Conservation (phyloP, 2,113 vertebrate genomes). For the Phyllostomus hastatus region DNA sequence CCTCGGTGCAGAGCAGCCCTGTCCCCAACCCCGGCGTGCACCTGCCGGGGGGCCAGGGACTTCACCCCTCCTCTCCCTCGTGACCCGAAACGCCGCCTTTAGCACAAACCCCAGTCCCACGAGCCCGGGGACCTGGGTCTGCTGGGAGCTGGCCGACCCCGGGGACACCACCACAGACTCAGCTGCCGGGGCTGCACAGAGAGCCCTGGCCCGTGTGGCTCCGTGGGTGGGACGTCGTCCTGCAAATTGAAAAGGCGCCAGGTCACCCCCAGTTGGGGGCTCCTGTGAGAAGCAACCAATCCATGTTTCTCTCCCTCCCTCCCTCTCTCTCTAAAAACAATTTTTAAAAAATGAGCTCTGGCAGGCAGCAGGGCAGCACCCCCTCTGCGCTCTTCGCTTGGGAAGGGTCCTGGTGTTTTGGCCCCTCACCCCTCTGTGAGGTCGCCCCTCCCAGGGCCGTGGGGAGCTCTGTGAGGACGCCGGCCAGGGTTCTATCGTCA, state of each 20-base stretch:
- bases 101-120: neutral
- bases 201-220: neutral
- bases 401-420: neutral
- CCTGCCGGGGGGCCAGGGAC: fast-evolving
- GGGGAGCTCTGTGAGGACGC: neutral
- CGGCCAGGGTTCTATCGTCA: neutral
- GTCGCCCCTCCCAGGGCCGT: neutral
- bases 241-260: too few relatives aligned
- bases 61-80: neutral
- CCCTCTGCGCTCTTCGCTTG: neutral
- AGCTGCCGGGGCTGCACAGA: neutral
- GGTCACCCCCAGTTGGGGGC: too few relatives aligned
- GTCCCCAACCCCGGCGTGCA: neutral
- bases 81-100: neutral
- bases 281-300: too few relatives aligned
- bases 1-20: fast-evolving
- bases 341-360: neutral
- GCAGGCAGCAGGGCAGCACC: neutral
- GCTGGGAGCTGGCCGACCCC: neutral
- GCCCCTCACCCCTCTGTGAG: neutral
- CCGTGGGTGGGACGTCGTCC: too few relatives aligned
- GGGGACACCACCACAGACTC: neutral
- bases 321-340: too few relatives aligned
- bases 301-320: too few relatives aligned
- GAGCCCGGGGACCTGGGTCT: neutral